These are phyloP conservation scores for Sitta carolinensis DNA, from an alignment of 2,797 vertebrate species.

Conservation along the genomic window DNA sequence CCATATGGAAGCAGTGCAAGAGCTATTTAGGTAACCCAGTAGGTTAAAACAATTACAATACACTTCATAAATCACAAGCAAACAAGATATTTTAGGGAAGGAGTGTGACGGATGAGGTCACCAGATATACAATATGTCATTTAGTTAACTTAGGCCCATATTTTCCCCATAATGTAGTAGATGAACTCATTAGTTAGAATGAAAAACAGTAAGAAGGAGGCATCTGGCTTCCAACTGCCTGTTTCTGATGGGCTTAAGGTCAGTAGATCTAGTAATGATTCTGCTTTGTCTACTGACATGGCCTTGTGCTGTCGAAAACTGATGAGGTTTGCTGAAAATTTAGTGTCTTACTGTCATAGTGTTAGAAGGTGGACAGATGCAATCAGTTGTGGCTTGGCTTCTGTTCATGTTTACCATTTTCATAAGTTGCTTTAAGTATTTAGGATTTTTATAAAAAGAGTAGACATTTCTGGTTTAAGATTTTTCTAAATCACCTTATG, in stretches of 20 bases:
- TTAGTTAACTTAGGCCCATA: conserved; percentile 76
- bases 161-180: conserved; percentile 73
- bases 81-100: conserved; percentile 79
- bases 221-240: conserved; percentile 75
- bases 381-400: not conserved
- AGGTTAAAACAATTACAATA: conserved; percentile 54
- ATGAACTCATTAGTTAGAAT: conserved; percentile 79
- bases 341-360: conserved; percentile 24
- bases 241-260: conserved; percentile 56
- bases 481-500: not conserved
- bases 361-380: not conserved
- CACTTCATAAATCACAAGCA: conserved; percentile 67
- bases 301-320: conserved; percentile 52
- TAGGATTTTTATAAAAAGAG: not conserved
- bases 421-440: not conserved
- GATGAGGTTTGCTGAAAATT: conserved; percentile 52
- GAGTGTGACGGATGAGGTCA: conserved; percentile 75
- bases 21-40: conserved; percentile 73
- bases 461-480: not conserved
- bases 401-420: not conserved
- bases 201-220: conserved; percentile 77
- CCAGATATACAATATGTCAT: conserved; percentile 69
- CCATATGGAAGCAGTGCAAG: conserved; percentile 35
- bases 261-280: conserved; percentile 39
- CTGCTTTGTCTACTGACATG: conserved; percentile 41